Evolutionary conservation across 2,113 vertebrate species (phyloP).

Genomic region (Macquaria ambigua): DNA sequence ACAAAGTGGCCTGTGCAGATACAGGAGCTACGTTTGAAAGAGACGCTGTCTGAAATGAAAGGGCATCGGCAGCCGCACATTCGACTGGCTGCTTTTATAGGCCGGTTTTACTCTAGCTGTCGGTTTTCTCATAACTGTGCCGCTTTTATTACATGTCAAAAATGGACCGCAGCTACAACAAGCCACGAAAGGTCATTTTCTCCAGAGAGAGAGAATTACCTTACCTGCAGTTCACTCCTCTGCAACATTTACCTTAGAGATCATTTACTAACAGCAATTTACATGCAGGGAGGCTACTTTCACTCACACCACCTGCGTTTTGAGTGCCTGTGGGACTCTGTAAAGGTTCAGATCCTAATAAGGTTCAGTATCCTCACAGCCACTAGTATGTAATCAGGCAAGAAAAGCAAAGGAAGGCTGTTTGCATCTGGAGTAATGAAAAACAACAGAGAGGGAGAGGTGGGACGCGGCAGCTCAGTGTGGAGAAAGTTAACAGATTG

Average conservation of each 20-base stretch:
- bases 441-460: slow-evolving; percentile 18
- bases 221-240: slow-evolving; percentile 48
- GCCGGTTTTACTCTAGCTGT: slow-evolving; percentile 16
- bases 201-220: slow-evolving; percentile 26
- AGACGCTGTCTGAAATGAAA: slow-evolving; percentile 56
- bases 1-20: slow-evolving; percentile 64
- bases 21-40: slow-evolving; percentile 54
- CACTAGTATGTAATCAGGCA: slow-evolving; percentile 29
- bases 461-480: not conserved
- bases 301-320: slow-evolving; percentile 46
- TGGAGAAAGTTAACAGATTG: slow-evolving; percentile 34
- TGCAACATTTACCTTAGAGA: slow-evolving; percentile 42
- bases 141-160: slow-evolving; percentile 20
- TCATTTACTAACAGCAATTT: slow-evolving; percentile 45
- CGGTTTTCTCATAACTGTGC: not conserved
- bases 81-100: slow-evolving; percentile 21
- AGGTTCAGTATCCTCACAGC: slow-evolving; percentile 27
- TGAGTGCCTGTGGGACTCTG: slow-evolving; percentile 45
- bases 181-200: slow-evolving; percentile 50
- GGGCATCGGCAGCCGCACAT: slow-evolving; percentile 31
- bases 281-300: slow-evolving; percentile 37
- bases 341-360: slow-evolving; percentile 30
- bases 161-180: slow-evolving; percentile 32
- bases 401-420: slow-evolving; percentile 30
- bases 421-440: slow-evolving; percentile 33